A percentile compares a stretch with the other conserved stretches of the same genome.
Evolutionary conservation across 2,113 vertebrate genomes (phyloP).

Genomic region (Chamaetylas fuelleborni): DNA sequence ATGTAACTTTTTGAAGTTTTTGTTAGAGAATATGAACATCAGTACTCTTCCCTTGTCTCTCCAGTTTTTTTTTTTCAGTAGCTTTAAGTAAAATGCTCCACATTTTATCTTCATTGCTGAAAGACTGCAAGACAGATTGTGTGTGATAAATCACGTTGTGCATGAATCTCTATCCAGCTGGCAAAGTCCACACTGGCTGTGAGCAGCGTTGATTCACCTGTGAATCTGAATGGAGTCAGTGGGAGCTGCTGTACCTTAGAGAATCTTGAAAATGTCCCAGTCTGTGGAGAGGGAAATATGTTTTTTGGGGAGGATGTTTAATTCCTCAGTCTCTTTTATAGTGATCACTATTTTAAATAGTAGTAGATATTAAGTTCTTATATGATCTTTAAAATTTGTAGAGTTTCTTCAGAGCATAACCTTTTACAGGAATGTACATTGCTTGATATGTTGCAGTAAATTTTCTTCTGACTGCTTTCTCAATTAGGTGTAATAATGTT

Average conservation of each 20-base stretch:
- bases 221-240: background rate
- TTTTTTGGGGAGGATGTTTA: background rate
- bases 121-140: background rate
- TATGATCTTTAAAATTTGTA: background rate
- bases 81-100: background rate
- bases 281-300: background rate
- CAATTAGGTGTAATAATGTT: background rate
- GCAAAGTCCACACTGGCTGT: background rate
- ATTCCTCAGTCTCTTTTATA: background rate
- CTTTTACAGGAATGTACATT: background rate
- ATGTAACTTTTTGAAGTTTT: background rate
- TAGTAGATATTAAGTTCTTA: background rate
- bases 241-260: background rate
- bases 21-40: background rate
- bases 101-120: background rate
- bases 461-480: background rate
- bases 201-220: background rate
- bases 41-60: background rate
- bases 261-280: background rate
- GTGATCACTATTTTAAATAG: background rate
- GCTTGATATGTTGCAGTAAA: background rate
- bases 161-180: background rate
- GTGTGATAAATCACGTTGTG: background rate
- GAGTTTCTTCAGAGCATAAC: background rate
- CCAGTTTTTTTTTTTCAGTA: background rate